phyloP scores from a whole-genome alignment of 2,797 vertebrate species.

The Artibeus lituratus region DNA sequence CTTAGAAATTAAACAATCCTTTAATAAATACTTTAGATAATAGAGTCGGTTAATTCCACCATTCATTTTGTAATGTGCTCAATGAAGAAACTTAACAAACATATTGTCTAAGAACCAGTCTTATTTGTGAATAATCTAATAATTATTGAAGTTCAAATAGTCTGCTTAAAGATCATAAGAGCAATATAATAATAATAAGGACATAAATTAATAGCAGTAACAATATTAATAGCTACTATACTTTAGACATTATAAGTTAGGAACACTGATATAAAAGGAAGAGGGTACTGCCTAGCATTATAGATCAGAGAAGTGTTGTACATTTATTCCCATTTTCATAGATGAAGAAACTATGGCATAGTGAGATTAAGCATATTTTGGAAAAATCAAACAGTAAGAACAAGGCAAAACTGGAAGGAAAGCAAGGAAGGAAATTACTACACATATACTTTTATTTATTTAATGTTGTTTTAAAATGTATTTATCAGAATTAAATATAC shows the following conservation, averaged over 20 bases:
- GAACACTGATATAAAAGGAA: background rate
- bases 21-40: background rate
- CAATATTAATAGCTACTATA: background rate
- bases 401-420: background rate
- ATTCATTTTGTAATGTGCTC: background rate
- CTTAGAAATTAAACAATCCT: background rate
- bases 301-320: background rate
- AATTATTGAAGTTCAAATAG: background rate
- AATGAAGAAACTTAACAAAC: background rate
- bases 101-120: background rate
- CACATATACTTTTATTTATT: background rate
- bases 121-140: background rate
- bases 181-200: background rate
- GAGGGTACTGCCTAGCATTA: background rate
- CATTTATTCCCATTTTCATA: background rate
- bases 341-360: background rate
- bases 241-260: background rate
- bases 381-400: background rate
- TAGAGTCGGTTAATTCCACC: background rate
- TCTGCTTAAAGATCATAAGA: background rate
- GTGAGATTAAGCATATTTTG: background rate
- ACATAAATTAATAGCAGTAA: background rate
- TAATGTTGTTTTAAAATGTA: background rate
- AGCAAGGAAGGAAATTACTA: background rate
- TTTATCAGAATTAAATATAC: background rate